These are phyloP conservation scores for Sipha maydis DNA, from an alignment of 2,888 invertebrate species.

Conservation along the genomic window DNA sequence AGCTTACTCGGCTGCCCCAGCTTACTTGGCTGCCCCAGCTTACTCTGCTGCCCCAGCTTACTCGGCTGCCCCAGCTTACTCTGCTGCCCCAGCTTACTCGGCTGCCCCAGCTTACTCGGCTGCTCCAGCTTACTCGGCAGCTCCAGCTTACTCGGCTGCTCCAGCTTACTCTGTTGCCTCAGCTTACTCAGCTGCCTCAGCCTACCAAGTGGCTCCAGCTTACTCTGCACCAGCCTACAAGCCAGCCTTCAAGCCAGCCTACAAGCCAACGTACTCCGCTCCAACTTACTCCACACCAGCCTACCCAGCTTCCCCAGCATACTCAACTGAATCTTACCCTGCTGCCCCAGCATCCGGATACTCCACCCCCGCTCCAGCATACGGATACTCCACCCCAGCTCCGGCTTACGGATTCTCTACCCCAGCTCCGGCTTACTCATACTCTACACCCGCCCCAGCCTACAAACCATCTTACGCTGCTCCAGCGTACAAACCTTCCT, in stretches of 20 bases:
- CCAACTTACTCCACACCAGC: slow-evolving; percentile 45
- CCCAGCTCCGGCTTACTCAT: slow-evolving; percentile 62
- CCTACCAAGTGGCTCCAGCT: slow-evolving; percentile 61
- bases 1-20: slow-evolving; percentile 51
- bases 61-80: slow-evolving; percentile 27
- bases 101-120: slow-evolving; percentile 39
- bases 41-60: slow-evolving; percentile 61
- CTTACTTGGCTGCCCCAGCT: slow-evolving; percentile 61
- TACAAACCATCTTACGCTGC: slow-evolving; percentile 63
- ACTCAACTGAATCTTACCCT: slow-evolving; percentile 63
- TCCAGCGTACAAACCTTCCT: slow-evolving; percentile 62
- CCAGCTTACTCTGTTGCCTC: slow-evolving; percentile 46
- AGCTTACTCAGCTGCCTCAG: slow-evolving; percentile 61
- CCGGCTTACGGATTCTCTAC: slow-evolving; percentile 63
- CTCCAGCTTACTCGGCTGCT: slow-evolving; percentile 62
- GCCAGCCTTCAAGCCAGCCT: slow-evolving; percentile 42
- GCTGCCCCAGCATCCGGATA: slow-evolving; percentile 60
- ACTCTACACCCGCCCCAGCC: slow-evolving; percentile 63
- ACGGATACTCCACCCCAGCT: slow-evolving; percentile 55
- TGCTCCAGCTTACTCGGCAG: slow-evolving; percentile 57
- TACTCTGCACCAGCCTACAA: slow-evolving; percentile 35
- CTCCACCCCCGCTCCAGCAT: slow-evolving; percentile 37
- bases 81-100: slow-evolving; percentile 52
- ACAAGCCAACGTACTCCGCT: slow-evolving; percentile 12
- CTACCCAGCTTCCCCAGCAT: slow-evolving; percentile 62